phyloP scores from a whole-genome alignment of 2,888 invertebrate species.

The Cabera pusaria region DNA sequence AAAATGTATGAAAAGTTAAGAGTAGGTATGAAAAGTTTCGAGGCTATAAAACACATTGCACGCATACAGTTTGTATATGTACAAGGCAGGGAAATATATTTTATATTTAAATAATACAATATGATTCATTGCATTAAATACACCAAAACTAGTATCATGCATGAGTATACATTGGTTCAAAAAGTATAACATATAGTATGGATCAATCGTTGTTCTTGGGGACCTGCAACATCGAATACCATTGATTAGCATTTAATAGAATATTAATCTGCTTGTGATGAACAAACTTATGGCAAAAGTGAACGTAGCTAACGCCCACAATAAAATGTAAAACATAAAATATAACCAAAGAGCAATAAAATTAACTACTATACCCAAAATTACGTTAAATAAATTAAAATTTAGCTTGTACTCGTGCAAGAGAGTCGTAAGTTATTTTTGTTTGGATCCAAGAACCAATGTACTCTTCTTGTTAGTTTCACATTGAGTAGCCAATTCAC shows the following conservation, averaged over 20 bases:
- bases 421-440: too few species aligned
- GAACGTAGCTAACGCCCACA: too few species aligned
- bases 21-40: too few species aligned
- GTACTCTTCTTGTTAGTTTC: conserved; percentile 39
- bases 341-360: too few species aligned
- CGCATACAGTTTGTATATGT: neutral
- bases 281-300: too few species aligned
- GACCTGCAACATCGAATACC: conserved; percentile 62
- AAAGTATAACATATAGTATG: conserved; percentile 39
- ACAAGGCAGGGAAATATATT: too few species aligned
- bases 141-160: conserved; percentile 45
- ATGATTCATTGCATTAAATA: conserved; percentile 7
- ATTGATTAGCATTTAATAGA: conserved; percentile 12
- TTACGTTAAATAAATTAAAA: too few species aligned
- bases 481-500: conserved; percentile 50
- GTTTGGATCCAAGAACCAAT: conserved; percentile 46
- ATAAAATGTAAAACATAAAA: too few species aligned
- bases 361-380: too few species aligned
- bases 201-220: conserved; percentile 54
- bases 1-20: conserved; percentile 10
- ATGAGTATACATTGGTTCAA: conserved; percentile 50
- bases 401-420: too few species aligned
- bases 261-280: too few species aligned
- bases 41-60: conserved; percentile 26
- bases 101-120: neutral